Evolutionary conservation across 2,797 vertebrate species (phyloP).

Genomic region (Melanotaenia boesemani): DNA sequence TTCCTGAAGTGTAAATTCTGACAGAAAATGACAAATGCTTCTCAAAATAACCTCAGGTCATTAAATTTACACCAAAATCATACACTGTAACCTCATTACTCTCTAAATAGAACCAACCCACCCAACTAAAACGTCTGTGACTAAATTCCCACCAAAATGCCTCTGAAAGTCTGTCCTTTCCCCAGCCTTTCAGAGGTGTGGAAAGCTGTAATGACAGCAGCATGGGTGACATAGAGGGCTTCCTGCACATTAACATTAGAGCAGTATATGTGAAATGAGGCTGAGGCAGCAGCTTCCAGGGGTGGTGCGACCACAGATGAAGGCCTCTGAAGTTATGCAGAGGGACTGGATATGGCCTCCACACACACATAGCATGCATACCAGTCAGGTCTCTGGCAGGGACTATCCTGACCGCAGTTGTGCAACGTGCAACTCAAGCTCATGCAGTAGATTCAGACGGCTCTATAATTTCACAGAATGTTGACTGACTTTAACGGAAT

Average conservation of each 20-base stretch:
- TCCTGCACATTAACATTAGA: constrained; percentile 22
- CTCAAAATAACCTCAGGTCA: not conserved
- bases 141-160: constrained; percentile 16
- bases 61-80: not conserved
- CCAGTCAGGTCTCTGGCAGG: constrained; percentile 57
- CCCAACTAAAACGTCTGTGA: not conserved
- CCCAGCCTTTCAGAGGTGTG: constrained; percentile 19
- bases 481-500: not conserved
- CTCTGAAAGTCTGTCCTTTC: not conserved
- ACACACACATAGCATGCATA: constrained; percentile 66
- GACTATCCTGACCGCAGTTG: constrained; percentile 56
- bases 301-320: constrained; percentile 15
- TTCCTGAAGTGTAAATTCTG: not conserved
- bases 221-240: not conserved
- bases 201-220: constrained; percentile 5
- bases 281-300: constrained; percentile 15
- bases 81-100: not conserved
- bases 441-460: not conserved
- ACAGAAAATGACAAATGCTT: not conserved
- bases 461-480: not conserved
- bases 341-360: constrained; percentile 56
- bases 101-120: constrained; percentile 7
- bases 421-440: constrained; percentile 58
- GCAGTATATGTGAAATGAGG: constrained; percentile 9
- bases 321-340: constrained; percentile 25